These are phyloP conservation scores for Podocnemis expansa DNA, from an alignment of 2,113 vertebrate species.

Conservation along the genomic window DNA sequence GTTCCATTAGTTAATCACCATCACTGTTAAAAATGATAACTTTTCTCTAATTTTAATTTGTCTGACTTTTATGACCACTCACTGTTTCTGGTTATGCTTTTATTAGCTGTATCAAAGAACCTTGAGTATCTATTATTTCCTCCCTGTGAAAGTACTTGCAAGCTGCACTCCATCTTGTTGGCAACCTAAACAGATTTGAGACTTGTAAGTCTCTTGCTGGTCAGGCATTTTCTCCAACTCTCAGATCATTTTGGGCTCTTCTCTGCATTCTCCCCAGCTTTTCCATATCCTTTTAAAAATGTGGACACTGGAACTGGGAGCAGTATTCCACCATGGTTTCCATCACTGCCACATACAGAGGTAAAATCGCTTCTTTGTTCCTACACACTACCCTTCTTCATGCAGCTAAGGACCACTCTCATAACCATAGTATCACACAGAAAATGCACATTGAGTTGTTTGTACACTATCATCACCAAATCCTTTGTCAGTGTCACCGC, in stretches of 20 bases:
- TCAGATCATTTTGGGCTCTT: background rate
- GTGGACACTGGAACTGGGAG: background rate
- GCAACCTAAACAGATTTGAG: background rate
- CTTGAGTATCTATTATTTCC: background rate
- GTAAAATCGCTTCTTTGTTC: background rate
- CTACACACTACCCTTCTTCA: background rate
- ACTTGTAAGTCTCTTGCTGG: background rate
- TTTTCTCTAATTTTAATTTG: background rate
- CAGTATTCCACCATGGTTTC: background rate
- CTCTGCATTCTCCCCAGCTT: background rate
- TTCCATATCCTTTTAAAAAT: background rate
- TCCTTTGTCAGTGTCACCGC: background rate
- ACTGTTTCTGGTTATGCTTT: background rate
- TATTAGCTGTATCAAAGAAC: background rate
- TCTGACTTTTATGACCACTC: background rate
- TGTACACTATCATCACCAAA: background rate
- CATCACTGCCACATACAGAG: background rate
- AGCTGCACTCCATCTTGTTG: background rate
- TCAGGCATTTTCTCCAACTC: background rate
- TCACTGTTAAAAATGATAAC: background rate
- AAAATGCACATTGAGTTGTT: background rate
- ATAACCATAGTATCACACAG: background rate
- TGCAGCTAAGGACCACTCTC: background rate
- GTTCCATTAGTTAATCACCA: background rate
- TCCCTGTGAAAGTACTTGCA: background rate